These are phyloP conservation scores for Coracopsis vasa DNA, from an alignment of 2,113 vertebrate species.

Conservation along the genomic window DNA sequence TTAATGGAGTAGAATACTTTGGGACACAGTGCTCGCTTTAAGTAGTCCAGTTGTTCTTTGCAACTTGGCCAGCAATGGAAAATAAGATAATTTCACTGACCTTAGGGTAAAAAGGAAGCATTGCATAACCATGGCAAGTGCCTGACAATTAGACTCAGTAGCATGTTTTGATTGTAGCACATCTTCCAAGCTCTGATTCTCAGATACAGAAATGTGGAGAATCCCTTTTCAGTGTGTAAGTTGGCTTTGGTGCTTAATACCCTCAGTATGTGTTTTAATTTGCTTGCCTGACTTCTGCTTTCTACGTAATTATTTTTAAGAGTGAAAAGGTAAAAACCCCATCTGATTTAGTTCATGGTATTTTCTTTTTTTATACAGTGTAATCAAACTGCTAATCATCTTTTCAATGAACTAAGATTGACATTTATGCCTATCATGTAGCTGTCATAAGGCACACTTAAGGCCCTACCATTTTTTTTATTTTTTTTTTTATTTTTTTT, in stretches of 20 bases:
- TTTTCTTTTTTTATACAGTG: neutral
- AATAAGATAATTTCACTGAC: neutral
- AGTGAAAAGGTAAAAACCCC: neutral
- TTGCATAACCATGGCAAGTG: neutral
- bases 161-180: neutral
- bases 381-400: neutral
- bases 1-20: neutral
- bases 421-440: neutral
- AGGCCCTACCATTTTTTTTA: neutral
- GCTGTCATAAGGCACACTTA: neutral
- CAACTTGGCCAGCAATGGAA: neutral
- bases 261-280: neutral
- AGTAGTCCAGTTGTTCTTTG: neutral
- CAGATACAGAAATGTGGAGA: accelerated
- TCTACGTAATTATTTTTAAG: neutral
- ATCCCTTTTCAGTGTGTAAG: neutral
- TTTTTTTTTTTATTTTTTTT: neutral
- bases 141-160: neutral
- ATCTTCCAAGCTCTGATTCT: neutral
- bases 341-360: neutral
- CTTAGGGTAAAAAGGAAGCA: neutral
- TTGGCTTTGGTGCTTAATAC: neutral
- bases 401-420: neutral
- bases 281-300: neutral
- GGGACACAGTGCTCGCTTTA: neutral